A percentile compares a stretch with the other conserved stretches of the same genome.
These are phyloP conservation scores for Protonibea diacanthus DNA, from an alignment of 2,797 vertebrate species.

Conservation along the genomic window DNA sequence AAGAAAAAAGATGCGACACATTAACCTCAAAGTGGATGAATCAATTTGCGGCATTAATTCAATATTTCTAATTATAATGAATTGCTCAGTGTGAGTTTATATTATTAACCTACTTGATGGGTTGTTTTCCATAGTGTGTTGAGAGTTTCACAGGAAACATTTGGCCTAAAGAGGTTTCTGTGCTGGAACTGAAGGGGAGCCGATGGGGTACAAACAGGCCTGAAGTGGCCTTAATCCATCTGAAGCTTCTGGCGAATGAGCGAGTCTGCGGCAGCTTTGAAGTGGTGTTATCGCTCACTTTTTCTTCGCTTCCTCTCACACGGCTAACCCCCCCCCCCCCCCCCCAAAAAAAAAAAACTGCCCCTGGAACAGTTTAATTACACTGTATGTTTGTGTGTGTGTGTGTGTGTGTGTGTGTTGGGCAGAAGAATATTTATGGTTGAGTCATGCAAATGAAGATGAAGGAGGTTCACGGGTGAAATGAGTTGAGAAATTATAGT, in stretches of 20 bases:
- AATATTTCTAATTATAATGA: neutral
- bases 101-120: neutral
- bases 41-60: neutral
- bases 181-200: constrained; percentile 26
- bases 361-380: constrained; percentile 54
- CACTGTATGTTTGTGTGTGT: constrained; percentile 15
- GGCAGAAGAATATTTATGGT: constrained; percentile 43
- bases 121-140: constrained; percentile 9
- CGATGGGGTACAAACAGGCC: constrained; percentile 43
- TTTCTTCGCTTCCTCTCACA: constrained; percentile 23
- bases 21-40: neutral
- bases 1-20: neutral
- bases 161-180: constrained; percentile 7
- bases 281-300: constrained; percentile 45
- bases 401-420: constrained; percentile 19
- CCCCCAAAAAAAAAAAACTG: constrained; percentile 30
- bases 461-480: constrained; percentile 37
- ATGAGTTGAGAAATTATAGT: constrained; percentile 38
- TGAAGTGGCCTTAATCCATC: constrained; percentile 63
- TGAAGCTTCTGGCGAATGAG: constrained; percentile 45
- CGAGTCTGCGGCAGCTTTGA: constrained; percentile 45
- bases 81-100: neutral
- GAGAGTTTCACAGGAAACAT: constrained; percentile 9
- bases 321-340: neutral
- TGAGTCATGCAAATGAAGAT: constrained; percentile 57